Percentiles rank a stretch among this genome's conserved stretches.
Evolutionary conservation across 2,888 invertebrate species (phyloP).

Genomic region (Athalia circularis): DNA sequence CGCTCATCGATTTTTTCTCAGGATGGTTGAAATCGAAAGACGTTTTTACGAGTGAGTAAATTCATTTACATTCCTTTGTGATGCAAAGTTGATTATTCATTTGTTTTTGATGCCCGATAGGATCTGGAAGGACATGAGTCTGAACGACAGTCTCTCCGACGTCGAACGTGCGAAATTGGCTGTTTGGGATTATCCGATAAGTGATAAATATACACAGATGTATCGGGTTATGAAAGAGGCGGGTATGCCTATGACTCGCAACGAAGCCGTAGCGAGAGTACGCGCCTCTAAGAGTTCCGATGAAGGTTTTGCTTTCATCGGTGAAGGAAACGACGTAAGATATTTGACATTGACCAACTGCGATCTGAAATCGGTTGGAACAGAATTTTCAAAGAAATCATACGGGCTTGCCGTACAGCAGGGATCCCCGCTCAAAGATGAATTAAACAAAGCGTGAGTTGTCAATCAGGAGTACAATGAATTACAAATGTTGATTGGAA

Average conservation of each 20-base stretch:
- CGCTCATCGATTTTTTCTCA: slow-evolving; percentile 94
- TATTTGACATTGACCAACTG: slow-evolving; percentile 89
- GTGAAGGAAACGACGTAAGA: slow-evolving; percentile 95
- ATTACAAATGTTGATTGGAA: background rate
- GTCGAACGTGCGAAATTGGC: slow-evolving; percentile 94
- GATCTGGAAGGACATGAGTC: slow-evolving; percentile 98
- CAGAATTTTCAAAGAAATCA: slow-evolving; percentile 97
- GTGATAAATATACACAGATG: slow-evolving; percentile 99
- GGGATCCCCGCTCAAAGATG: slow-evolving; percentile 94
- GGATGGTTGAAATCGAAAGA: slow-evolving; percentile 97
- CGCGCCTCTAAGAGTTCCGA: slow-evolving; percentile 79
- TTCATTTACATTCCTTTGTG: no score
- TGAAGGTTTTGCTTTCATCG: slow-evolving; percentile 93
- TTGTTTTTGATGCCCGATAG: slow-evolving; percentile 72
- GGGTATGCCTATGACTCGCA: slow-evolving; percentile 85
- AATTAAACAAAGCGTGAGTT: slow-evolving; percentile 94
- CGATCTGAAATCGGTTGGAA: slow-evolving; percentile 94
- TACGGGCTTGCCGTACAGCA: slow-evolving; percentile 98
- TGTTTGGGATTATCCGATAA: slow-evolving; percentile 99
- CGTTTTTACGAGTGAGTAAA: slow-evolving; percentile 92
- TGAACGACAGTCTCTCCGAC: slow-evolving; percentile 93
- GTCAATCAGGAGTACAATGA: background rate
- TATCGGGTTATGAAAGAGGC: slow-evolving; percentile 96
- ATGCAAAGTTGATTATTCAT: background rate
- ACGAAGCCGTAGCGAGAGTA: slow-evolving; percentile 87